Evolutionary conservation across 2,888 invertebrate species (phyloP).

Genomic region (Sphinx pinastri): DNA sequence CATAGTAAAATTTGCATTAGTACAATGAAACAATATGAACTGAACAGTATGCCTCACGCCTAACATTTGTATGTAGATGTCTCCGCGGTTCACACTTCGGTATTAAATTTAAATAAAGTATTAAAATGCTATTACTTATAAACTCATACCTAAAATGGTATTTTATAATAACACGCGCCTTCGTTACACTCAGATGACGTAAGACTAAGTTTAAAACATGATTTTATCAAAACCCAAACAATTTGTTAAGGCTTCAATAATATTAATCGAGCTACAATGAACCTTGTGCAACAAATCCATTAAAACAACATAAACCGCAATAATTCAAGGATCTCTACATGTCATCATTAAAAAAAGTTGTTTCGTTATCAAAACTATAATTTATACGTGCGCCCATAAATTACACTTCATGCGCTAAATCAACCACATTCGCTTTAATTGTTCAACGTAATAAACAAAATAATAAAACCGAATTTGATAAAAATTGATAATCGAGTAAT

Average conservation of each 20-base stretch:
- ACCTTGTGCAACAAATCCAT: constrained; percentile 19
- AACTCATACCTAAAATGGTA: too few relatives aligned
- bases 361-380: constrained; percentile 43
- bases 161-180: too few relatives aligned
- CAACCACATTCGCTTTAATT: constrained; percentile 57
- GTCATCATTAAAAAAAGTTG: constrained; percentile 37
- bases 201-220: neutral
- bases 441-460: constrained; percentile 61
- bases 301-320: constrained; percentile 29
- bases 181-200: neutral
- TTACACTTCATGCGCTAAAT: constrained; percentile 50
- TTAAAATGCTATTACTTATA: too few relatives aligned
- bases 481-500: constrained; percentile 38
- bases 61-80: neutral
- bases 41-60: constrained; percentile 11
- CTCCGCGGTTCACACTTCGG: neutral
- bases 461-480: constrained; percentile 61
- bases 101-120: neutral
- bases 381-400: constrained; percentile 43
- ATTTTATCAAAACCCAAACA: neutral
- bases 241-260: too few relatives aligned
- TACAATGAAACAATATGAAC: constrained; percentile 14
- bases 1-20: constrained; percentile 20
- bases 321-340: constrained; percentile 26
- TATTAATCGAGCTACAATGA: neutral